Evolutionary conservation across 2,888 invertebrate species (phyloP), one percentile per base, ranked within the genome.

Genomic region (Panzeria rudis): DNA sequence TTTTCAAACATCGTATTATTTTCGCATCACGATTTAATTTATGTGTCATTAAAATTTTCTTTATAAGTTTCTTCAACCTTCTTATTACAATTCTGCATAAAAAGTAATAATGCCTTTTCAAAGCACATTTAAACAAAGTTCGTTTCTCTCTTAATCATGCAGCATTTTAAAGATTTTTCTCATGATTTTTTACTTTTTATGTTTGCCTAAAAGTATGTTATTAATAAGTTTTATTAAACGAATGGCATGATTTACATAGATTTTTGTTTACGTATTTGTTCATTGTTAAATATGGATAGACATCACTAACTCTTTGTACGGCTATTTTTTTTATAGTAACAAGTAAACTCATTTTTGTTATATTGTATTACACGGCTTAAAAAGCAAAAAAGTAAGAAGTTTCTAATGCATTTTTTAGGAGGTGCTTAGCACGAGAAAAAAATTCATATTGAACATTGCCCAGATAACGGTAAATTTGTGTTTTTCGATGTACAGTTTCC

Each of bases 131-230:
- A 15, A 20, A 3, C n/a, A 13, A 35, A 64, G 64, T 64, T 64
- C 44, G 25, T 47, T 66, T 66, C 29, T 25, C 47, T 47, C 17
- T 29, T 13, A 44, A 68, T 20, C 32, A n/a, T n/a, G n/a, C n/a
- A n/a, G 15, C 32, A 35, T 68, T 68, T 32, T 32, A 52, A 68
- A 20, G 38, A 38, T 38, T 32, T 35, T 35, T 20, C 7, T 20
- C 0, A 11, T 35, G 17, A n/a, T 52, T 13, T 29, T 66, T 64
- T 56, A 3, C 44, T 41, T 64, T 76, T 64, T 29, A 32, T 38
- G 2, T 54, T 35, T 32, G 80, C 80, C 84, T 77, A 80, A 84
- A 84, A 79, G 75, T 80, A 80, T 80, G 76, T 71, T 79, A 79
- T 69, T 29, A 68, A 75, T 72, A 78, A 71, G 6, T 44, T 78